These are phyloP conservation scores for Sorex maritimensis DNA, from an alignment of 2,797 vertebrate species.

Conservation along the genomic window DNA sequence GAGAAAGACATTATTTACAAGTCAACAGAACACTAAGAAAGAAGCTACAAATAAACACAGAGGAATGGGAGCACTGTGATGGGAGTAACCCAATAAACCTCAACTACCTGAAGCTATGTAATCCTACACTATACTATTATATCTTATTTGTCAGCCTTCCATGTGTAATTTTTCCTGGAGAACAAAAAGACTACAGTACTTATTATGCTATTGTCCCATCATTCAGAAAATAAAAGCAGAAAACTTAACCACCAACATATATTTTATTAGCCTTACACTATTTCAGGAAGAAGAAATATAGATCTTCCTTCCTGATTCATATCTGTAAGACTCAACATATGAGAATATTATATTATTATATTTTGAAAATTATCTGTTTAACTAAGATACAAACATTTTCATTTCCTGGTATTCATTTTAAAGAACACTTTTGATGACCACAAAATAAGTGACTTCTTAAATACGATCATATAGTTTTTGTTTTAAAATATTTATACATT, in stretches of 20 bases:
- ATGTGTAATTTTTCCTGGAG: slow-evolving; percentile 43
- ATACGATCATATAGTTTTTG: slow-evolving; percentile 55
- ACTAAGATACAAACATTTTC: slow-evolving; percentile 40
- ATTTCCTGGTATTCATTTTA: slow-evolving; percentile 46
- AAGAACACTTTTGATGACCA: slow-evolving; percentile 44
- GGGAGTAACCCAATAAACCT: too few species aligned
- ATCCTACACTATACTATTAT: neutral
- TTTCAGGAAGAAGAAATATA: slow-evolving; percentile 6
- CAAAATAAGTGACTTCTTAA: slow-evolving; percentile 66
- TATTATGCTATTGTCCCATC: neutral
- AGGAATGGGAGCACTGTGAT: too few species aligned
- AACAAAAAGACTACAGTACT: slow-evolving; percentile 19
- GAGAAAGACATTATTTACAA: too few species aligned
- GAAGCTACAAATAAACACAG: too few species aligned
- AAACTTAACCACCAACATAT: neutral
- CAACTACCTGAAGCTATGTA: too few species aligned
- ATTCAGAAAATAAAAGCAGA: slow-evolving; percentile 31
- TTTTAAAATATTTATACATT: slow-evolving; percentile 56
- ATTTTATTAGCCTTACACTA: slow-evolving; percentile 31
- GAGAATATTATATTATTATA: slow-evolving; percentile 5
- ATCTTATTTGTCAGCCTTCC: neutral
- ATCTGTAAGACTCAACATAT: slow-evolving; percentile 42
- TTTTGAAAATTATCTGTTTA: slow-evolving; percentile 32
- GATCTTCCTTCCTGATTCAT: neutral
- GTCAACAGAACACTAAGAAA: too few species aligned